Evolutionary conservation across 1,140 invertebrate genomes (phyloP).

Genomic region (Heliothis virescens): DNA sequence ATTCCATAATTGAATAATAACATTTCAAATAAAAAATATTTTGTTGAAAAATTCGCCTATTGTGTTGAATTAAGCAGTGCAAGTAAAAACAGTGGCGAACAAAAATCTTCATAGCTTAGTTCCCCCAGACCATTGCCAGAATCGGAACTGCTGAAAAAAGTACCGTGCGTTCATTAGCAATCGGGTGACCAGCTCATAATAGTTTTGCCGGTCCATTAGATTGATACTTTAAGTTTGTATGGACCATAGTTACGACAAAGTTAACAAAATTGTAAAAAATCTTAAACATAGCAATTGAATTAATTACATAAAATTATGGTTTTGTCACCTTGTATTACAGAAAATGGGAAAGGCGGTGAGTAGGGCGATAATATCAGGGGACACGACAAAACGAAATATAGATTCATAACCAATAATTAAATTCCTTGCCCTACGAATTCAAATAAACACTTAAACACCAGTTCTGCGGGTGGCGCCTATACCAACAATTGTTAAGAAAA

Average conservation of each 20-base stretch:
- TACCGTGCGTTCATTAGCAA: constrained; percentile 24
- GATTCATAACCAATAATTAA: constrained; percentile 43
- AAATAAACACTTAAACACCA: constrained; percentile 46
- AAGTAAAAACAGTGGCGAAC: not conserved
- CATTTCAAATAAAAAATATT: not conserved
- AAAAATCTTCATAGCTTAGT: constrained; percentile 1
- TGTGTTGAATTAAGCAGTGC: not conserved
- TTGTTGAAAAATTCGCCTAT: not conserved
- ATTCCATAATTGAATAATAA: not conserved
- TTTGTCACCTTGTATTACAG: not conserved
- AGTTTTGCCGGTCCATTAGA: not conserved
- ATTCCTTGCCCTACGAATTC: constrained; percentile 43
- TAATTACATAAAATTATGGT: no score
- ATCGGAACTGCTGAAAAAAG: constrained; percentile 1
- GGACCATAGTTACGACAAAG: no score
- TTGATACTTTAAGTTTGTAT: not conserved
- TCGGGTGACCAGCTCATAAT: not conserved
- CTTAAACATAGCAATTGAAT: no score
- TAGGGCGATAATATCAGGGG: not conserved
- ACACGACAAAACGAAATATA: constrained; percentile 2
- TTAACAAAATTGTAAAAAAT: not conserved
- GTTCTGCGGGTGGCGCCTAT: constrained; percentile 20
- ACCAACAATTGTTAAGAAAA: constrained; percentile 53
- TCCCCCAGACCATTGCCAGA: not conserved
- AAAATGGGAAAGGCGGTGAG: not conserved